Conservation (phyloP, 2,888 invertebrate genomes). For the Leptinotarsa juncta region DNA sequence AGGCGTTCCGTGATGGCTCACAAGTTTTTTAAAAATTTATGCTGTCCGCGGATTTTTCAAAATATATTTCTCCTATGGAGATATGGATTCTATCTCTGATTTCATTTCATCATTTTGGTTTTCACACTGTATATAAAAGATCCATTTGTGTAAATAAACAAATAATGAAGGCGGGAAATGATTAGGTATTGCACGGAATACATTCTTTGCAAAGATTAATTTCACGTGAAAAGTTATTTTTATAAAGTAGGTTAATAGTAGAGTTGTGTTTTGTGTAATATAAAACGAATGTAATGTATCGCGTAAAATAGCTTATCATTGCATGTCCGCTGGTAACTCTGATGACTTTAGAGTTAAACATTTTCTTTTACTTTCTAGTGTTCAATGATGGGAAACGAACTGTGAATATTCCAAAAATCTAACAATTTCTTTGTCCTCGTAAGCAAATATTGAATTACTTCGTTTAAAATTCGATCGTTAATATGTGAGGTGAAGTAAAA, state of each 20-base stretch:
- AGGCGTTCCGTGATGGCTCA: no score
- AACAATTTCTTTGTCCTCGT: background rate
- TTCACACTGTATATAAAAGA: no score
- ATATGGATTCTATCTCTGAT: no score
- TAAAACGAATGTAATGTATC: slow-evolving; percentile 1
- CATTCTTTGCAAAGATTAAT: background rate
- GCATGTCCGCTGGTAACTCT: background rate
- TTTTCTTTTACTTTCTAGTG: background rate
- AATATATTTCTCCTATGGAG: no score
- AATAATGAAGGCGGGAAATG: background rate
- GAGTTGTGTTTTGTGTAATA: background rate
- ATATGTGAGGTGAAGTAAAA: background rate
- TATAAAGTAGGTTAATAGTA: slow-evolving; percentile 28
- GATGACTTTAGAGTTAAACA: background rate
- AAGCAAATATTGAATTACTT: background rate
- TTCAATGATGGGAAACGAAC: slow-evolving; percentile 8
- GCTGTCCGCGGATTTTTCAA: no score
- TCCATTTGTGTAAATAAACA: background rate
- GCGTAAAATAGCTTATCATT: slow-evolving; percentile 1
- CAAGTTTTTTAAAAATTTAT: no score
- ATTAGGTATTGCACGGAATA: background rate
- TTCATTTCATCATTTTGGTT: no score
- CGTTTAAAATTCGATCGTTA: background rate
- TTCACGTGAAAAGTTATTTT: slow-evolving; percentile 23
- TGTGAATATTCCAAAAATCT: background rate